Base-by-base conservation (phyloP, 2,888 invertebrate genomes). In the Drosophila affinis region DNA sequence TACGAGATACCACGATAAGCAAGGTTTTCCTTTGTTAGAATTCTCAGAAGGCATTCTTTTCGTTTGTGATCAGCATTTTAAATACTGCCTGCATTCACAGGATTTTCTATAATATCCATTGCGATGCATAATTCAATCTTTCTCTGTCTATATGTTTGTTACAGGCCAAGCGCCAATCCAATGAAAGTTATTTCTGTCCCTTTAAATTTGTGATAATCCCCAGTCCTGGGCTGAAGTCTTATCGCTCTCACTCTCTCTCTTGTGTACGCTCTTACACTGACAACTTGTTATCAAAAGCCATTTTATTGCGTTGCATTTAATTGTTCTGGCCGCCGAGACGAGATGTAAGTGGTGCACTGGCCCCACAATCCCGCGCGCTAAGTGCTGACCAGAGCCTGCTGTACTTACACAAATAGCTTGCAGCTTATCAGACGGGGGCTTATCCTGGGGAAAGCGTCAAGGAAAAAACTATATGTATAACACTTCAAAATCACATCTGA, bases 271-370 rank as follows among this genome's bases (percentile, higher is more conserved):
- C 12, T 49, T 51, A 32, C 65, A 64, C 44, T 18, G 32, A 21
- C 51, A 51, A 44, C 17, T 27, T 18, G 12, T 65, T 65, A 67
- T 67, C 65, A 56, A 6, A 27, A n/a, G 48, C n/a, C 10, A 34
- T 14, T 39, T 65, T 51, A 67, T 56, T 67, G 65, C 65, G 65
- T 67, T 67, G 65, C 65, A 64, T 18, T 65, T 34, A 55, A 34
- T 65, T 9, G 18, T n/a, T 34, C 18, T 39, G 9, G 27, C 54
- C 21, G 27, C 57, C 21, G 47, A 21, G 2, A 21, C 9, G 2
- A 2, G 21, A 24, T 51, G 49, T 29, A 32, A 51, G 14, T 51
- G 9, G 3, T 9, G 27, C 49, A 24, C 14, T 14, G 21, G 27
- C 49, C 49, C 7, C 7, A 39, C 24, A 5, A 24, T 39, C 14